These are phyloP conservation scores for Corydoras maculifer DNA, from an alignment of 2,113 vertebrate species.

Conservation along the genomic window DNA sequence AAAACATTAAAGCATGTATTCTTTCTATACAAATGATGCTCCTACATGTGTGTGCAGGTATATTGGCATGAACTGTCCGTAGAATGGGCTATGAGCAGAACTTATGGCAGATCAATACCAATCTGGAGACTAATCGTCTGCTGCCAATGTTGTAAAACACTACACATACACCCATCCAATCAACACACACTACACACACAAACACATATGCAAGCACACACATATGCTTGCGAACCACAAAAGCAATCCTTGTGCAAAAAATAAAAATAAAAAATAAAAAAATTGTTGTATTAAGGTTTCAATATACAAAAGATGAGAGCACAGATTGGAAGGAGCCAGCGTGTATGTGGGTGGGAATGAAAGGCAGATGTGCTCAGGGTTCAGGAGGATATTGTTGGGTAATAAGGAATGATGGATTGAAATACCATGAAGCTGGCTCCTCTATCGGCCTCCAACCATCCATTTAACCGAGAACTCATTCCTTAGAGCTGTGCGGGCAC, in stretches of 20 bases:
- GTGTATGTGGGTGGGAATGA: slow-evolving; percentile 5
- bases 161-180: slow-evolving; percentile 1
- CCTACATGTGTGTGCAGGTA: no score
- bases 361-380: slow-evolving; percentile 66
- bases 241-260: neutral
- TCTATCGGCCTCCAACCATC: slow-evolving; percentile 55
- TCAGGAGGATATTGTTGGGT: slow-evolving; percentile 70
- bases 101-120: slow-evolving; percentile 47
- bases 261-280: neutral
- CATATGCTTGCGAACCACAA: neutral
- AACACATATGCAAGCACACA: no score
- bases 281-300: neutral
- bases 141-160: slow-evolving; percentile 14
- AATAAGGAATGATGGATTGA: slow-evolving; percentile 87
- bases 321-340: neutral
- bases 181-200: no score
- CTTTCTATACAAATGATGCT: no score
- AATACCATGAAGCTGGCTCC: slow-evolving; percentile 68
- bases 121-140: slow-evolving; percentile 42
- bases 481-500: slow-evolving; percentile 62
- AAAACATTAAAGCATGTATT: no score
- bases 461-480: slow-evolving; percentile 64
- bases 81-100: slow-evolving; percentile 43
- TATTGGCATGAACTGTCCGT: slow-evolving; percentile 2
- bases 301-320: neutral